Base-by-base conservation (phyloP, 2,113 vertebrate genomes). In the Clarias gariepinus region DNA sequence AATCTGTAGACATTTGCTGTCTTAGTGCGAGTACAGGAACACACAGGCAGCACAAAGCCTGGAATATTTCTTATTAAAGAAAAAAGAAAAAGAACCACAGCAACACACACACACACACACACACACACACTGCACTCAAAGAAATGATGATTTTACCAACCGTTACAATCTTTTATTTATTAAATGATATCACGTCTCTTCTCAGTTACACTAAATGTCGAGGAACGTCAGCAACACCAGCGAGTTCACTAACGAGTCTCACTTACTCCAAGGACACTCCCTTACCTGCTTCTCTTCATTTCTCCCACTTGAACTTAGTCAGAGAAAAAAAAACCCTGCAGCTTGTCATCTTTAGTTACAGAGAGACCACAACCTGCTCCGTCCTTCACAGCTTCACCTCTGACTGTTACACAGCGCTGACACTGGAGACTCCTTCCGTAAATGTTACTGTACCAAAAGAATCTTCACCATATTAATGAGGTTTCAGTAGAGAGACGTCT, bases 1-100 rank as follows among this genome's bases (percentile, higher is more conserved):
- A 68, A 71, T 84, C 82, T 84, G 66, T 84, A 84, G 82, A 84
- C 82, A 73, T 73, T 83, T 71, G 82, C 66, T 58, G 82, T 78
- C 47, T 85, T 61, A 64, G 83, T 84, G 55, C 30, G 13, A 63
- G 58, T 41, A 52, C 57, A 61, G 83, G 76, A 86, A 79, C 84
- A 86, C 76, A 55, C 84, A 86, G 47, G 61, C 47, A 78, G 76
- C 36, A 13, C 58, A 64, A 77, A 77, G 30, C 53, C 78, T 30
- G 36, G 78, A 80, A 41, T 61, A 80, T 61, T 6, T 23, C 18
- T 36, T 23, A 61, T 25, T 47, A 58, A 78, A 55, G 3, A 47
- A 23, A 52, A 3, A 8, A n/a, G n/a, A n/a, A 9, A 21, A 41
- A 15, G 52, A 2, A 41, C 23, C 7, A 47, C 52, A 47, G 33